Conservation (phyloP, 1,140 invertebrate genomes). For the Formica selysi region DNA sequence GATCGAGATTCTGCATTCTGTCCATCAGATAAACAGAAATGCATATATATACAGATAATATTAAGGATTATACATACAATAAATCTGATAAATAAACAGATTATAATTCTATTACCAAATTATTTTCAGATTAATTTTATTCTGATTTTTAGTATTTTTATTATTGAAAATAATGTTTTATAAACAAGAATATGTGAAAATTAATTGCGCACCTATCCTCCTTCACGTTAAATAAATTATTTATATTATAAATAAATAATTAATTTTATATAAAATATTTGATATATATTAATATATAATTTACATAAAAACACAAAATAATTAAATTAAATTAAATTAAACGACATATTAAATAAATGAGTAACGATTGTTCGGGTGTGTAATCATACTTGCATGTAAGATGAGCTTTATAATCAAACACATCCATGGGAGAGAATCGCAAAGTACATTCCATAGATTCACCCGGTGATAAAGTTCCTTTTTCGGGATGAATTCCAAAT, state of each 20-base stretch:
- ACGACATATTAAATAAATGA: background rate
- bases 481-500: conserved; percentile 77
- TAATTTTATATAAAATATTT: background rate
- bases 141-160: background rate
- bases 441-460: conserved; percentile 70
- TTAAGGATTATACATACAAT: background rate
- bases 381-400: conserved; percentile 76
- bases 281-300: too few species aligned
- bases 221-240: too few species aligned
- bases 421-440: conserved; percentile 78
- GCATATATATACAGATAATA: background rate
- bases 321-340: background rate
- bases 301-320: background rate
- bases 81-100: background rate
- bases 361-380: too few species aligned
- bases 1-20: conserved; percentile 80
- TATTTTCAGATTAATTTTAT: background rate
- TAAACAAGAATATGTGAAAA: background rate
- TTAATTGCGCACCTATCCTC: background rate
- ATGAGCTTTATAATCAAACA: conserved; percentile 79
- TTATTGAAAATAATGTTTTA: conserved; percentile 6
- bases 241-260: conserved; percentile 5
- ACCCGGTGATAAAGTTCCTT: conserved; percentile 72
- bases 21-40: background rate
- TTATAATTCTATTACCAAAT: background rate